Evolutionary conservation across 2,797 vertebrate species (phyloP).

Genomic region (Chiroxiphia lanceolata): DNA sequence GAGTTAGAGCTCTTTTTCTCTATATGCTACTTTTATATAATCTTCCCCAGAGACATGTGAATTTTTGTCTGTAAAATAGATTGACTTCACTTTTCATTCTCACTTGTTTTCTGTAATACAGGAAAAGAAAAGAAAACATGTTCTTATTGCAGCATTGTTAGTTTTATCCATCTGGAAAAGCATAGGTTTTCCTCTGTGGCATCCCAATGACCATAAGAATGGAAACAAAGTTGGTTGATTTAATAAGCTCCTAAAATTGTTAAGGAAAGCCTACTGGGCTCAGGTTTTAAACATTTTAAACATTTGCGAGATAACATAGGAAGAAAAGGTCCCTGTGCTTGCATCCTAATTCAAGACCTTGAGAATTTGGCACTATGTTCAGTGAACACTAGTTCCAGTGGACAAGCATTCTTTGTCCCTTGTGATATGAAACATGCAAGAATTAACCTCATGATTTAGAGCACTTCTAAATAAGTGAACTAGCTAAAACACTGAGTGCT

Average conservation of each 20-base stretch:
- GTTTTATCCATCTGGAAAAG: conserved; percentile 2
- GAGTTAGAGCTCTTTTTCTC: not conserved
- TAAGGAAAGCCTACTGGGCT: not conserved
- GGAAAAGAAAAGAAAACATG: not conserved
- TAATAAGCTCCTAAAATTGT: not conserved
- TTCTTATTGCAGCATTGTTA: not conserved
- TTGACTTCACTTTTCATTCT: not conserved
- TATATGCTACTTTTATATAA: not conserved
- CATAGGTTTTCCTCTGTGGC: not conserved
- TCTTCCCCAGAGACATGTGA: not conserved
- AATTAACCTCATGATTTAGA: not conserved
- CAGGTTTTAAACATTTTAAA: not conserved
- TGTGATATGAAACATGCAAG: not conserved
- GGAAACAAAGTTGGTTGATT: not conserved
- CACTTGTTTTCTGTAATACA: not conserved
- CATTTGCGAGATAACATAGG: not conserved
- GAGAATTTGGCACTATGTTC: not conserved
- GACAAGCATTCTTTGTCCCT: not conserved
- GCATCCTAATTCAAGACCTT: not conserved
- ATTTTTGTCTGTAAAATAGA: not conserved
- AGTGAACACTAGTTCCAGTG: not conserved
- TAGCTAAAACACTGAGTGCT: not conserved
- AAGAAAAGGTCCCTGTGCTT: not conserved
- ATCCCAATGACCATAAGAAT: not conserved
- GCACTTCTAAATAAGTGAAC: not conserved